Evolutionary conservation across 2,888 invertebrate genomes (phyloP).

Genomic region (Noctua fimbriata): DNA sequence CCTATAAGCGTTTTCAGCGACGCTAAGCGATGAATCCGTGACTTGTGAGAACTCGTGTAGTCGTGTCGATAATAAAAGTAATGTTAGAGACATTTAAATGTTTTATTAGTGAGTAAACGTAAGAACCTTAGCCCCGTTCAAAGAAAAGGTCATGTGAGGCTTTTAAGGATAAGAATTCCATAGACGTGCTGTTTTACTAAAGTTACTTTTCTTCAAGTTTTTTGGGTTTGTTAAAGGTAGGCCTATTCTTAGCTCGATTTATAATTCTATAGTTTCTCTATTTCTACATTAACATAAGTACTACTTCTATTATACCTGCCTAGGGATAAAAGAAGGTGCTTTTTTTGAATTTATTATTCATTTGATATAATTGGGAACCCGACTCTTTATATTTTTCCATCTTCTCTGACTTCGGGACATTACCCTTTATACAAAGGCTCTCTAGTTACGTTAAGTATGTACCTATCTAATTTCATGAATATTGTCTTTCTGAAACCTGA

Average conservation of each 20-base stretch:
- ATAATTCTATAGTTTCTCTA: neutral
- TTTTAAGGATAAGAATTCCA: neutral
- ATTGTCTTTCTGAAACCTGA: neutral
- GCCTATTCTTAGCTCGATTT: neutral
- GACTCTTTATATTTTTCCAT: neutral
- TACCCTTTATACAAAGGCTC: too few relatives aligned
- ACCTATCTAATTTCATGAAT: neutral
- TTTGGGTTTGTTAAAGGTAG: neutral
- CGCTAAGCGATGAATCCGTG: slow-evolving; percentile 13
- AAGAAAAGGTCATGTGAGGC: neutral
- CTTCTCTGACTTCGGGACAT: neutral
- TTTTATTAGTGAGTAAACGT: neutral
- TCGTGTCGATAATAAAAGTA: neutral
- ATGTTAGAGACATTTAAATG: neutral
- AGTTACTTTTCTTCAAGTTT: neutral
- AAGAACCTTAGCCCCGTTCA: neutral
- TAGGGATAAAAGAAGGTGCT: neutral
- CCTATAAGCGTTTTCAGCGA: slow-evolving; percentile 4
- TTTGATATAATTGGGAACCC: neutral
- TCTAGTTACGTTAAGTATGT: neutral
- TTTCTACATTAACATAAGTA: neutral
- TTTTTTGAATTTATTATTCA: neutral
- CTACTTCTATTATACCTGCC: neutral
- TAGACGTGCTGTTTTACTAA: neutral
- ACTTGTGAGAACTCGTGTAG: neutral